Percentiles rank a stretch among this genome's conserved stretches.
Evolutionary conservation across 2,888 invertebrate species (phyloP).

Genomic region (Andrena fulva): DNA sequence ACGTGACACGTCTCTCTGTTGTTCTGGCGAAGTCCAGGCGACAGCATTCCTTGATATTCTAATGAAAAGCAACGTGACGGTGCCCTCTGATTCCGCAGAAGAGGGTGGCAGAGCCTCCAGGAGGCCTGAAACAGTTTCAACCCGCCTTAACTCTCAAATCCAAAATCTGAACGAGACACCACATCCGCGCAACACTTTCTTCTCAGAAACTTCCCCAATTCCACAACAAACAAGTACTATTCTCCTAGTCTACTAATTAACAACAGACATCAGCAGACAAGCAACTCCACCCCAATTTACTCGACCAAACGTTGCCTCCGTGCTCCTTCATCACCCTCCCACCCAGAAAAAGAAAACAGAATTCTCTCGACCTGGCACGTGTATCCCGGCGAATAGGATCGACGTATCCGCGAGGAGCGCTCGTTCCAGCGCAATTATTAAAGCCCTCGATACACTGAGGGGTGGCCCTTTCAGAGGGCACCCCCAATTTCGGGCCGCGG

Average conservation of each 20-base stretch:
- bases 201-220: no score
- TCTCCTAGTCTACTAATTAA: no score
- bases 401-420: conserved; percentile 12
- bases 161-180: no score
- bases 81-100: not conserved
- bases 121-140: not conserved
- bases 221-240: no score
- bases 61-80: conserved; percentile 53
- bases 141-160: no score
- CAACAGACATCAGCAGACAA: not conserved
- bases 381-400: conserved; percentile 14
- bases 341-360: conserved; percentile 13
- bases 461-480: conserved; percentile 22
- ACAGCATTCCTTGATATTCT: conserved; percentile 57
- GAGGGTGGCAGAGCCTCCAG: not conserved
- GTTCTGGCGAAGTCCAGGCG: conserved; percentile 44
- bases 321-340: conserved; percentile 2
- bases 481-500: conserved; percentile 28
- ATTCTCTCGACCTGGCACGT: conserved; percentile 33
- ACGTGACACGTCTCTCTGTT: conserved; percentile 51
- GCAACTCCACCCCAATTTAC: not conserved
- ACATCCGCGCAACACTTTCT: no score
- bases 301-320: conserved; percentile 18
- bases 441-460: conserved; percentile 44
- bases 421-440: conserved; percentile 54